These are phyloP conservation scores for Cydia splendana DNA, from an alignment of 1,140 invertebrate genomes.

Conservation along the genomic window DNA sequence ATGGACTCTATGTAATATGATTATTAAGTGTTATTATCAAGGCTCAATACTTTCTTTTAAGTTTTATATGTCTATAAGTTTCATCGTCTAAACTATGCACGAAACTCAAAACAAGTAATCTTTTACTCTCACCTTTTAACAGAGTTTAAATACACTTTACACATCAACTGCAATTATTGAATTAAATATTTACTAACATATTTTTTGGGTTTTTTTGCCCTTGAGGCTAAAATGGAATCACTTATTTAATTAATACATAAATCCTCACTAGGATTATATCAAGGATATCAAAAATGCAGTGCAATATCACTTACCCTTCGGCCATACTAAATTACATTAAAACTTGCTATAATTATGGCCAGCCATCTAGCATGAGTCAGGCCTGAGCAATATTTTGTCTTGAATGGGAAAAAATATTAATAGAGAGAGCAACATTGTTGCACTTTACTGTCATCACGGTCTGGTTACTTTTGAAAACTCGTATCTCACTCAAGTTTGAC, in stretches of 20 bases:
- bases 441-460: no score
- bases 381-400: no score
- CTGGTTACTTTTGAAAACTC: no score
- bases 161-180: not conserved
- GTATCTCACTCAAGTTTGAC: no score
- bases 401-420: no score
- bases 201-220: conserved; percentile 22
- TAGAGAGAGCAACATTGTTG: no score
- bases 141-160: not conserved
- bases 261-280: conserved; percentile 13
- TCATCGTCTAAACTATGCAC: not conserved
- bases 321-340: not conserved
- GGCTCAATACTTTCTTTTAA: conserved; percentile 28
- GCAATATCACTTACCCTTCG: not conserved
- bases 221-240: conserved; percentile 18
- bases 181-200: conserved; percentile 8
- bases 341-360: no score
- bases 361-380: no score
- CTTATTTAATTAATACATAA: conserved; percentile 16
- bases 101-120: not conserved
- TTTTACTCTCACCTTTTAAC: not conserved
- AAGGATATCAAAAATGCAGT: conserved; percentile 51
- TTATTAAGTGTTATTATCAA: not conserved
- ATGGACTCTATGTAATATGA: no score
- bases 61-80: conserved; percentile 25